Conservation (phyloP, 2,888 invertebrate species). For the Drosophila borealis region DNA sequence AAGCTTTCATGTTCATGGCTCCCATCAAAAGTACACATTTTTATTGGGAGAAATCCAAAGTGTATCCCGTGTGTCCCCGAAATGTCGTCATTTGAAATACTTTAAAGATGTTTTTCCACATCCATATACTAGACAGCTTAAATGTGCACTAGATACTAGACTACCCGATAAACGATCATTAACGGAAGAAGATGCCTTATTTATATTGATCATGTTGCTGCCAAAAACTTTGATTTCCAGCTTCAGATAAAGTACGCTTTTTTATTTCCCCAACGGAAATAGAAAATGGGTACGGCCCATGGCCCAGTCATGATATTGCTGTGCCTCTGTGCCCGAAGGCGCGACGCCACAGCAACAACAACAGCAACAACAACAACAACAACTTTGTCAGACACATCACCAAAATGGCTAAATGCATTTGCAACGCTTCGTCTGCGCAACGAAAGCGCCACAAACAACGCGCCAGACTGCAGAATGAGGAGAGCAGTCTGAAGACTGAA, state of each 20-base stretch:
- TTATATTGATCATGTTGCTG: constrained; percentile 29
- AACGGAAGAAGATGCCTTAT: constrained; percentile 8
- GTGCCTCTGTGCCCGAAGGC: constrained; percentile 34
- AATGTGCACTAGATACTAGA: neutral
- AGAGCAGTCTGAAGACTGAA: constrained; percentile 4
- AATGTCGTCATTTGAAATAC: neutral
- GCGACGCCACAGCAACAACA: constrained; percentile 36
- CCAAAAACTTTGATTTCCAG: constrained; percentile 40
- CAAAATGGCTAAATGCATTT: constrained; percentile 73
- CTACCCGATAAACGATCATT: constrained; percentile 17
- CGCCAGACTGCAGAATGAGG: constrained; percentile 1
- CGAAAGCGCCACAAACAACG: constrained; percentile 42
- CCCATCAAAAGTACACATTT: too few relatives aligned
- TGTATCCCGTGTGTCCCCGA: too few relatives aligned
- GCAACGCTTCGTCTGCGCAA: constrained; percentile 58
- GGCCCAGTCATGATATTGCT: constrained; percentile 36
- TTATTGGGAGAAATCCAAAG: too few relatives aligned
- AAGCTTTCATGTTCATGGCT: too few relatives aligned
- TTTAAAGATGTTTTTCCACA: too few relatives aligned
- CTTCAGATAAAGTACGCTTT: constrained; percentile 40
- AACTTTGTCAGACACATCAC: constrained; percentile 63
- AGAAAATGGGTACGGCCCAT: constrained; percentile 72
- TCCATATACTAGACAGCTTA: neutral
- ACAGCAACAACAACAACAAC: constrained; percentile 31
- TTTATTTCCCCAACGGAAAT: constrained; percentile 69